These are phyloP conservation scores for Xanthia icteritia DNA, from an alignment of 2,888 invertebrate species.

Conservation along the genomic window DNA sequence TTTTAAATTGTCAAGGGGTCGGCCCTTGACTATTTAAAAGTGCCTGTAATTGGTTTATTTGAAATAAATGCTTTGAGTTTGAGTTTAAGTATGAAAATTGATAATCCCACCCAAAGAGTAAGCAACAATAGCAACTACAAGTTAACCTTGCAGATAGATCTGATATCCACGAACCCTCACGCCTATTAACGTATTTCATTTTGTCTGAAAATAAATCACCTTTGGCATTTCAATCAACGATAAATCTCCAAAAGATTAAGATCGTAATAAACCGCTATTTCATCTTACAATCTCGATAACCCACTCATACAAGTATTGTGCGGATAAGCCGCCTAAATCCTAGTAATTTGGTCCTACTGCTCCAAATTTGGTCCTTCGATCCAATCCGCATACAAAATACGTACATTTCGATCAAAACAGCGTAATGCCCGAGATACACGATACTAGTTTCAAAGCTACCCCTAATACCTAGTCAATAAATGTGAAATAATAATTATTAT, in stretches of 20 bases:
- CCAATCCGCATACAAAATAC: slow-evolving; percentile 30
- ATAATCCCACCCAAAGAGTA: background rate
- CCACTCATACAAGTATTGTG: slow-evolving; percentile 54
- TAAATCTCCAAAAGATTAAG: slow-evolving; percentile 53
- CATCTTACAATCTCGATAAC: slow-evolving; percentile 39
- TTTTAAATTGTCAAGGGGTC: no score
- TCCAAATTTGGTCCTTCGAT: slow-evolving; percentile 15
- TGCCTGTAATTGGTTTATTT: no score
- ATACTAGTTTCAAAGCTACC: background rate
- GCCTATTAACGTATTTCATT: slow-evolving; percentile 21
- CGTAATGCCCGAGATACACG: background rate
- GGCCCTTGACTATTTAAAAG: no score
- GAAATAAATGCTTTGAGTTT: no score
- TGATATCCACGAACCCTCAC: background rate
- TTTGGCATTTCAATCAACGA: slow-evolving; percentile 57
- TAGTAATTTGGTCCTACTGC: slow-evolving; percentile 22
- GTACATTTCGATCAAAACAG: slow-evolving; percentile 61
- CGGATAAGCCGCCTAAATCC: slow-evolving; percentile 22
- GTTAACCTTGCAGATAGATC: slow-evolving; percentile 1
- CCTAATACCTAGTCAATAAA: no score
- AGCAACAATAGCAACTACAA: slow-evolving; percentile 24
- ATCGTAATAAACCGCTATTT: slow-evolving; percentile 46
- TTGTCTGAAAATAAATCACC: slow-evolving; percentile 35
- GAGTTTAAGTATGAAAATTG: no score
- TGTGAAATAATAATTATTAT: no score